phyloP scores from a whole-genome alignment of 1,140 invertebrate genomes.

The Bathynomus jamesi region DNA sequence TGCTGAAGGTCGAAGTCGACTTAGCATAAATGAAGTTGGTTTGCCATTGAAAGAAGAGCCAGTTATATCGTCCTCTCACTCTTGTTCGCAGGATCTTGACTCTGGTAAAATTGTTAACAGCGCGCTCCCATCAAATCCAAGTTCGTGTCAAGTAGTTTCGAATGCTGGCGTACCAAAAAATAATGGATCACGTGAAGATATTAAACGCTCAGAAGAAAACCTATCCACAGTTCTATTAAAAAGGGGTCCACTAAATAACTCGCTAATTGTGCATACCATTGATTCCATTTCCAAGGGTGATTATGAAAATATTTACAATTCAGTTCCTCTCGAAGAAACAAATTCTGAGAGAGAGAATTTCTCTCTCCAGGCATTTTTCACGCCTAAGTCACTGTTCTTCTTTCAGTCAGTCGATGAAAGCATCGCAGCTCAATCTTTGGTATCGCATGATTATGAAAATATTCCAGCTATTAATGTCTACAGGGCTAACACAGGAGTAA shows the following conservation, averaged over 20 bases:
- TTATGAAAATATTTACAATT: constrained; percentile 30
- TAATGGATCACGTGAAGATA: too few relatives aligned
- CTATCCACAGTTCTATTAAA: neutral
- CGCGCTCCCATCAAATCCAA: neutral
- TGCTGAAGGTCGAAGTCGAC: neutral
- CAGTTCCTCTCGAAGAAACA: neutral
- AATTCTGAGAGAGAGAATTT: neutral
- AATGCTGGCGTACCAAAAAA: too few relatives aligned
- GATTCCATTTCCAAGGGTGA: neutral
- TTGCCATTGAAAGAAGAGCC: constrained; percentile 3
- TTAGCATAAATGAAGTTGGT: neutral
- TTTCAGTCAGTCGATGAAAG: constrained; percentile 13
- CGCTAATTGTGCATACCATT: too few relatives aligned
- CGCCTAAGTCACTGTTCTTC: constrained; percentile 10
- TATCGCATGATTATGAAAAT: constrained; percentile 58
- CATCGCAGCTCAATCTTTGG: constrained; percentile 16
- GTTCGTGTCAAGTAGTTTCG: neutral
- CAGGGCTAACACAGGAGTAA: constrained; percentile 55
- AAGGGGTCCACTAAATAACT: too few relatives aligned
- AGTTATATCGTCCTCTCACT: constrained; percentile 8
- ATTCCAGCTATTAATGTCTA: constrained; percentile 58
- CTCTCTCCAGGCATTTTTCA: constrained; percentile 10
- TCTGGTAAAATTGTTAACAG: neutral
- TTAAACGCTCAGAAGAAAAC: neutral
- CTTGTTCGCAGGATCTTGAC: neutral